Base-by-base conservation (phyloP, 2,797 vertebrate species). In the Decapterus maruadsi region DNA sequence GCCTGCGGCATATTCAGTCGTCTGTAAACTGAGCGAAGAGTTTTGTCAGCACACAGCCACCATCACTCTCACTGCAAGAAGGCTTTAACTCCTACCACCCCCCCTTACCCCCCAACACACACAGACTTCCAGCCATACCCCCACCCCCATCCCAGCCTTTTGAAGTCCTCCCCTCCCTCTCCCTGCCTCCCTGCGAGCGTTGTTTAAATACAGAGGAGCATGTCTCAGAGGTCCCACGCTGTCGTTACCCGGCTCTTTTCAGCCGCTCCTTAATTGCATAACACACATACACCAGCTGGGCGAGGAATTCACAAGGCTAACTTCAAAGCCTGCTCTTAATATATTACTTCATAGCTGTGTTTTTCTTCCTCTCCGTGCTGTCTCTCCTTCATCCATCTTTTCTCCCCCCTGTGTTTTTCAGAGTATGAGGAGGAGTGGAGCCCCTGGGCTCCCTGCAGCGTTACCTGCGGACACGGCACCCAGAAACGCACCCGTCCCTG, bases 401-500 rank as follows among this genome's bases (percentile, higher is more conserved):
- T 19, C 42, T 19, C 42, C 34, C 6, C 40, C 31, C 42, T 22
- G 8, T 63, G 22, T 54, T 42, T 63, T 56, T 34, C 68, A 88
- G 86, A 85, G 48, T 78, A 72, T 0, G 96, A 97, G 69, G 96
- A 96, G 36, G 96, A 96, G 80, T 98, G 97, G 97, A 96, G 96
- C 69, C 64, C 90, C 0, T 98, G 97, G 97, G 96, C 96, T 42
- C 84, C 90, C 4, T 97, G 97, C 82, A 97, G 96, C 0, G 93
- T 95, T 76, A 96, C 95, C 73, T 97, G 97, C 2, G 96, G 96
- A 9, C 92, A 94, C 0, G 97, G 97, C 64, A 97, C 69, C 61
- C 97, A 98, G 93, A 97, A 97, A 88, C 94, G 97, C 26, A 97
- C 95, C 0, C 78, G 96, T n/a, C 94, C 96, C 40, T 98, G 97